These are phyloP conservation scores for Rhogogaster chlorosoma DNA, from an alignment of 2,888 invertebrate species.

Conservation along the genomic window DNA sequence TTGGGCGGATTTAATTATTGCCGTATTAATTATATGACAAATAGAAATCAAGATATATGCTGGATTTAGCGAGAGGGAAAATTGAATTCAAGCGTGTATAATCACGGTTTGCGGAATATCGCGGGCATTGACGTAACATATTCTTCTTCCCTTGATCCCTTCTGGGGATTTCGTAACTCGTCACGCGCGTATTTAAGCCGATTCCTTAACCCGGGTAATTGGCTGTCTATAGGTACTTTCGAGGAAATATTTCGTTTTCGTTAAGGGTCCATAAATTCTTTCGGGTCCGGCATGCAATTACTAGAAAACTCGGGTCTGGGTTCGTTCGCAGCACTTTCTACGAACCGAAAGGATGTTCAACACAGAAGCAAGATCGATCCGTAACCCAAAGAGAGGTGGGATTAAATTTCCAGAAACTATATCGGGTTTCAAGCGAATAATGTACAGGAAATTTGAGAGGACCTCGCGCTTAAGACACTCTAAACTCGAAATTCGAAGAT, in stretches of 20 bases:
- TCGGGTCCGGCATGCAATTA: slow-evolving; percentile 44
- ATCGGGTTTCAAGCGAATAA: slow-evolving; percentile 45
- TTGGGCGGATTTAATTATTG: not conserved
- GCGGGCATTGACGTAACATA: not conserved
- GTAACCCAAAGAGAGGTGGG: slow-evolving; percentile 6
- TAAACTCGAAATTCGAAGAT: not conserved
- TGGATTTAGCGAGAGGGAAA: not conserved
- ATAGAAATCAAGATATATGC: not conserved
- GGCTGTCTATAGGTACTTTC: not conserved
- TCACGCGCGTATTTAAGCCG: slow-evolving; percentile 1
- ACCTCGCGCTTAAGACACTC: not conserved
- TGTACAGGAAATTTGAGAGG: slow-evolving; percentile 28
- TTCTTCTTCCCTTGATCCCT: not conserved
- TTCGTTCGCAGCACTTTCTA: not conserved
- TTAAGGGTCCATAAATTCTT: slow-evolving; percentile 31
- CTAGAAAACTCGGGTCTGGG: slow-evolving; percentile 23
- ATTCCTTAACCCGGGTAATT: slow-evolving; percentile 19
- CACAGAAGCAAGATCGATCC: slow-evolving; percentile 28
- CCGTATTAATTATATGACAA: not conserved
- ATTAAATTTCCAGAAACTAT: slow-evolving; percentile 41
- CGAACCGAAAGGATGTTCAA: not conserved
- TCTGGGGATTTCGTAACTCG: not conserved
- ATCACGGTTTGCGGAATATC: not conserved
- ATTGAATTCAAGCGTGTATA: not conserved
- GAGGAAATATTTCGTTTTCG: slow-evolving; percentile 20